Conservation (phyloP, 1,140 invertebrate genomes). For the Zaprionus tsacasi region DNA sequence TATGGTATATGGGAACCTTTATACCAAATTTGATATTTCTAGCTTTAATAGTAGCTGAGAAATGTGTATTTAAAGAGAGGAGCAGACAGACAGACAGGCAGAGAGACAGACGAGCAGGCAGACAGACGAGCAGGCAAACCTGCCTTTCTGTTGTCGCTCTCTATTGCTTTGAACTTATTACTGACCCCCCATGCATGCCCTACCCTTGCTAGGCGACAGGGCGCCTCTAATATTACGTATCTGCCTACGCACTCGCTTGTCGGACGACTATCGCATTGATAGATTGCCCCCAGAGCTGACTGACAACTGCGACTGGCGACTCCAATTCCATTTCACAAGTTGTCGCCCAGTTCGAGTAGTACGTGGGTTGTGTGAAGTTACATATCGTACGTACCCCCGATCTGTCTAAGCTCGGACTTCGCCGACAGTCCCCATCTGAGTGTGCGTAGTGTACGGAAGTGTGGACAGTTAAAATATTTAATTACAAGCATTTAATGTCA, state of each 20-base stretch:
- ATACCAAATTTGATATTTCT: too few species aligned
- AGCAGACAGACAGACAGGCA: too few species aligned
- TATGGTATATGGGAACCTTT: too few species aligned
- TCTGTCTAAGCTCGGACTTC: conserved; percentile 55
- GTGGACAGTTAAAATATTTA: conserved; percentile 72
- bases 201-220: not conserved
- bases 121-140: too few species aligned
- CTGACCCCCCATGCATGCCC: not conserved
- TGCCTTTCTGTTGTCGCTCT: not conserved
- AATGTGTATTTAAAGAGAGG: too few species aligned
- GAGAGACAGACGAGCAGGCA: too few species aligned
- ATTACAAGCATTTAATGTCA: conserved; percentile 71
- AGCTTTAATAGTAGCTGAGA: too few species aligned
- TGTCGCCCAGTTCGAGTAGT: conserved; percentile 8
- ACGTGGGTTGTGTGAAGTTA: conserved; percentile 17
- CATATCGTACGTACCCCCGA: conserved; percentile 21
- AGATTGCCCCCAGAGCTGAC: conserved; percentile 42
- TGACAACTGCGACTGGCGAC: conserved; percentile 22
- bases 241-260: conserved; percentile 18
- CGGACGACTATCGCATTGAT: conserved; percentile 32
- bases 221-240: not conserved
- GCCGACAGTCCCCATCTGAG: conserved; percentile 32
- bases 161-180: too few species aligned
- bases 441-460: conserved; percentile 7
- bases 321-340: conserved; percentile 51